A percentile compares a stretch with the other conserved stretches of the same genome.
phyloP scores from a whole-genome alignment of 1,140 invertebrate species.

The Temnothorax nylanderi region DNA sequence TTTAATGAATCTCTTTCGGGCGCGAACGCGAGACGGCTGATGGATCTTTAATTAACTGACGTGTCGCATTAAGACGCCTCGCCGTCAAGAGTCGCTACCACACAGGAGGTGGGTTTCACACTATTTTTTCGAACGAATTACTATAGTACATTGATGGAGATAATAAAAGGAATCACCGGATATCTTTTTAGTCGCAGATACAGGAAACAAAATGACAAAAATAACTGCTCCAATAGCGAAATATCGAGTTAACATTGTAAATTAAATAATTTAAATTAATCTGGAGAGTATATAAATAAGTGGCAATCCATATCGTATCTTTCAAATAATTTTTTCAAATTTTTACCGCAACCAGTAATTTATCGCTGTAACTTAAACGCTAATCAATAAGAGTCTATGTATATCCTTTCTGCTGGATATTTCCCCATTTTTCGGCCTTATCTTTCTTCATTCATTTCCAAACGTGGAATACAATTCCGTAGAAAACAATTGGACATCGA shows the following conservation, averaged over 20 bases:
- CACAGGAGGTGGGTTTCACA: too few species aligned
- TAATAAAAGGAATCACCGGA: neutral
- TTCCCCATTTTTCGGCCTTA: neutral
- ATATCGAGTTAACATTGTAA: neutral
- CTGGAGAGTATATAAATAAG: neutral
- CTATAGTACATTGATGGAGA: neutral
- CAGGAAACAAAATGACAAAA: neutral
- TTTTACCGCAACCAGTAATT: neutral
- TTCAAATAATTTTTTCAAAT: neutral
- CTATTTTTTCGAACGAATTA: neutral
- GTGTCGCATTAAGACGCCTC: conserved; percentile 1
- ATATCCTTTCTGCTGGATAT: neutral
- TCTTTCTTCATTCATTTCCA: neutral
- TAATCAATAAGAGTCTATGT: neutral
- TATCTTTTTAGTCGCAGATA: neutral
- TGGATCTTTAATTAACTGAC: conserved; percentile 50
- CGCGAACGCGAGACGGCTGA: conserved; percentile 8
- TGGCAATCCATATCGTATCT: neutral
- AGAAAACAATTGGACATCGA: conserved; percentile 62
- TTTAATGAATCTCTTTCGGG: conserved; percentile 53
- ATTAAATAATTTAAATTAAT: neutral
- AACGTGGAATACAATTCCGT: conserved; percentile 33
- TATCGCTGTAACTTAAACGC: neutral
- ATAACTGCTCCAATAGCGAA: neutral
- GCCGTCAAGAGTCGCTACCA: neutral